Percentiles rank a stretch among this genome's conserved stretches.
phyloP scores from a whole-genome alignment of 2,888 invertebrate species.

The Epistrophe eligans region DNA sequence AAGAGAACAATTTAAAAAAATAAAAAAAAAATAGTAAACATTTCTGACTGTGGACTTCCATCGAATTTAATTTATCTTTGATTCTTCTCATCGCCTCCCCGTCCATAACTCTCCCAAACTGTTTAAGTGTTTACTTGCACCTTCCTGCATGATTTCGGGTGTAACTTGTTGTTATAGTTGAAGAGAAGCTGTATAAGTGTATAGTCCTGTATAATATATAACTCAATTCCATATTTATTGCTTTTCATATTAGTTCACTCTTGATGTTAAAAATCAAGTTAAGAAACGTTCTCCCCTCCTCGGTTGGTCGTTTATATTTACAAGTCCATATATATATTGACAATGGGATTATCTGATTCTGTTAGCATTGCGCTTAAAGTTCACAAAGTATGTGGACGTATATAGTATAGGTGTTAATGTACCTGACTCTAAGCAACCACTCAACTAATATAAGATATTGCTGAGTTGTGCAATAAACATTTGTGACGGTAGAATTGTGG shows the following conservation, averaged over 20 bases:
- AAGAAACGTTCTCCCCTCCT: slow-evolving; percentile 56
- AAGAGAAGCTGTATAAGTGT: background rate
- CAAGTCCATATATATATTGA: slow-evolving; percentile 24
- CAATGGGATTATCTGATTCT: slow-evolving; percentile 74
- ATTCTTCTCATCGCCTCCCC: slow-evolving; percentile 16
- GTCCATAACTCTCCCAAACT: background rate
- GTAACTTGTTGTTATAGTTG: background rate
- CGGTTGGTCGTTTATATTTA: slow-evolving; percentile 28
- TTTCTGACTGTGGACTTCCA: slow-evolving; percentile 71
- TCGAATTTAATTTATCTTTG: slow-evolving; percentile 68
- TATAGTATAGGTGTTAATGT: background rate
- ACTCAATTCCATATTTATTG: slow-evolving; percentile 76
- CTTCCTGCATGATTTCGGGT: slow-evolving; percentile 4
- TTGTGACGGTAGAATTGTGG: slow-evolving; percentile 17
- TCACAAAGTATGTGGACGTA: slow-evolving; percentile 48
- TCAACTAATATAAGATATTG: slow-evolving; percentile 20
- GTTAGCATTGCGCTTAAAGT: slow-evolving; percentile 48
- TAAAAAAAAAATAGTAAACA: slow-evolving; percentile 51
- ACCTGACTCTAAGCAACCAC: slow-evolving; percentile 36
- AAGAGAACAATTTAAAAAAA: slow-evolving; percentile 40
- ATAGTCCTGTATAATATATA: slow-evolving; percentile 29
- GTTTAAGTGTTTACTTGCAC: background rate
- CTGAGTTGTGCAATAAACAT: slow-evolving; percentile 56
- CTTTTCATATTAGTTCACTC: slow-evolving; percentile 74
- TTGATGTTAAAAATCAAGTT: slow-evolving; percentile 75